Conservation (phyloP, 2,113 vertebrate species). For the Phoxinus phoxinus region DNA sequence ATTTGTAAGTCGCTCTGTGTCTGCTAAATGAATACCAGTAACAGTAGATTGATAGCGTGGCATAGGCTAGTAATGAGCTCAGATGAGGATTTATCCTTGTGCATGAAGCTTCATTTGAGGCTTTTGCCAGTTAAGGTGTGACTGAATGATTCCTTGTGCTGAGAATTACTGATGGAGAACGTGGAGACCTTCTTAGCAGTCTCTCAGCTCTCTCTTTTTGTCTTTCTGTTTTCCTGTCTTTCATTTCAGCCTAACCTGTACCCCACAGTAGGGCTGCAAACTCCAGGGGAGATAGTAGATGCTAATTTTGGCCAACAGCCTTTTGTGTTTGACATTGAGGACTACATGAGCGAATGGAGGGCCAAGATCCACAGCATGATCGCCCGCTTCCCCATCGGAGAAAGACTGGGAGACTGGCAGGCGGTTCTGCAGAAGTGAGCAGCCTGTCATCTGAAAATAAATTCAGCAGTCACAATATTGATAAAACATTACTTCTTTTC, state of each 20-base stretch:
- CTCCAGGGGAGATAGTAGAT: constrained; percentile 96
- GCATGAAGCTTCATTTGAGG: neutral
- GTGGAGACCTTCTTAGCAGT: neutral
- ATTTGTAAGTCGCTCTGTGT: neutral
- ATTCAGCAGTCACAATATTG: neutral
- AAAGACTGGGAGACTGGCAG: constrained; percentile 96
- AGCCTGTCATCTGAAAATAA: constrained; percentile 1
- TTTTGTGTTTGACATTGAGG: constrained; percentile 98
- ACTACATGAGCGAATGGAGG: constrained; percentile 98
- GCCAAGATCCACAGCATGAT: constrained; percentile 97
- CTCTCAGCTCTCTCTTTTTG: neutral
- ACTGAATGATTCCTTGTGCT: neutral
- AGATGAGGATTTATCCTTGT: neutral
- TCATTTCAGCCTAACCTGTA: constrained; percentile 92
- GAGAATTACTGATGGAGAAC: neutral
- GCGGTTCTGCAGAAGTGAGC: constrained; percentile 96
- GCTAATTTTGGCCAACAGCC: constrained; percentile 99
- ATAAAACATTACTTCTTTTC: neutral
- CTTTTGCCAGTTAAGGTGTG: neutral
- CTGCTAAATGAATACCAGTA: neutral
- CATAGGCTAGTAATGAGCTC: neutral
- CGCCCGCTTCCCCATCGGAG: constrained; percentile 92
- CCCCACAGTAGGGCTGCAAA: constrained; percentile 97
- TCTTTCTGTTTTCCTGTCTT: neutral
- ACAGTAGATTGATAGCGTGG: neutral